Conservation (phyloP, 1,140 invertebrate species). For the Aphaenogaster rudis region DNA sequence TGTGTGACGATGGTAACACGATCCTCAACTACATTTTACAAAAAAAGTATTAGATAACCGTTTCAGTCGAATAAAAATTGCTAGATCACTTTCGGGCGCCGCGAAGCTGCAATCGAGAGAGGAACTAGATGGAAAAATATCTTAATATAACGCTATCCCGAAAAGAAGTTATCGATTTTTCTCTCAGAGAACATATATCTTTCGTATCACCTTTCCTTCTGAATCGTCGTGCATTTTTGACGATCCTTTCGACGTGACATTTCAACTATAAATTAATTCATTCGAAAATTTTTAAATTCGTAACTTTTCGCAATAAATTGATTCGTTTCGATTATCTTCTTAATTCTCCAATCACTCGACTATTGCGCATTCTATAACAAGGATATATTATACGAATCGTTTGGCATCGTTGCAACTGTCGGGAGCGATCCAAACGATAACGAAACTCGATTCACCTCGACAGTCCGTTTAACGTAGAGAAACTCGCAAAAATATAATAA, state of each 20-base stretch:
- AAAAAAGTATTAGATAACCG: constrained; percentile 19
- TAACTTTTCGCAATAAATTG: not conserved
- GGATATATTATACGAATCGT: constrained; percentile 48
- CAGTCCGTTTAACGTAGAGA: constrained; percentile 4
- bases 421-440: constrained; percentile 32
- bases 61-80: constrained; percentile 18
- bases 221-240: not conserved
- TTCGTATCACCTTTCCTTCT: not conserved
- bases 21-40: constrained; percentile 10
- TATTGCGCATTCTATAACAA: constrained; percentile 24
- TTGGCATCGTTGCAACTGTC: constrained; percentile 31
- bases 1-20: constrained; percentile 14
- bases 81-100: not conserved
- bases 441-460: constrained; percentile 15
- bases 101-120: constrained; percentile 18
- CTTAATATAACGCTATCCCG: not conserved
- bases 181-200: not conserved
- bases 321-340: not conserved
- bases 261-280: constrained; percentile 5
- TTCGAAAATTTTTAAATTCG: constrained; percentile 1
- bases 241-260: not conserved
- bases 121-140: constrained; percentile 2
- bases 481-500: constrained; percentile 28
- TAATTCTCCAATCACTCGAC: constrained; percentile 2
- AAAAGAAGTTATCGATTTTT: constrained; percentile 13